Percentiles rank a stretch among this genome's conserved stretches.
phyloP scores from a whole-genome alignment of 2,797 vertebrate species.

The Petrocephalus schoutedeni region DNA sequence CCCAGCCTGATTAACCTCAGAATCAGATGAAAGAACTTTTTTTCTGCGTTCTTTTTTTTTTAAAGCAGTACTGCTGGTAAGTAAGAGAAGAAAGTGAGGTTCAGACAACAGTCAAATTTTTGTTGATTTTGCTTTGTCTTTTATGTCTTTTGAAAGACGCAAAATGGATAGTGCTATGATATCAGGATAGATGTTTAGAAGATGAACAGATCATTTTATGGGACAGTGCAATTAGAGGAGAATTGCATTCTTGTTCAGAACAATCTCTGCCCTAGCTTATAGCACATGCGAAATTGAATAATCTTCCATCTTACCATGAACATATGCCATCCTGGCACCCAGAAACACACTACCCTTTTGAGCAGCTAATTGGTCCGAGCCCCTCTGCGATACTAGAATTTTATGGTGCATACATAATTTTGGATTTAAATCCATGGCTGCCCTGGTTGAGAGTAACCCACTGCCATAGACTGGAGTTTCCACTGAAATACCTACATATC shows the following conservation, averaged over 20 bases:
- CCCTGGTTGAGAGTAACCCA: not conserved
- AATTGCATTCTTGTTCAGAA: not conserved
- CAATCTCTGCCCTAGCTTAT: not conserved
- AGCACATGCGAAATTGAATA: not conserved
- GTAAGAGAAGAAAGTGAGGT: not conserved
- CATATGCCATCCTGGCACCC: not conserved
- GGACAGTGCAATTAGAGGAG: not conserved
- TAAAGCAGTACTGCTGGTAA: not conserved
- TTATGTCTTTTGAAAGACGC: not conserved
- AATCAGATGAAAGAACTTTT: not conserved
- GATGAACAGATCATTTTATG: not conserved
- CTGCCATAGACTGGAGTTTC: not conserved
- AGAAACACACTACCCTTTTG: not conserved
- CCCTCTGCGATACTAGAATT: not conserved
- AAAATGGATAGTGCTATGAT: not conserved
- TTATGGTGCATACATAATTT: constrained; percentile 8
- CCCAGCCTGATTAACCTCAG: not conserved
- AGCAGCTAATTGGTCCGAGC: not conserved
- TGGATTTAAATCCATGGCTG: not conserved
- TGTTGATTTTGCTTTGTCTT: not conserved
- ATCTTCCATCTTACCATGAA: not conserved
- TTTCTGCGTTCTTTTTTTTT: not conserved
- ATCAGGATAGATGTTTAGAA: not conserved
- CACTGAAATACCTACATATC: not conserved
- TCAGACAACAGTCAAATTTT: not conserved